Conservation (phyloP, 1,140 invertebrate genomes). For the Aethina tumida region DNA sequence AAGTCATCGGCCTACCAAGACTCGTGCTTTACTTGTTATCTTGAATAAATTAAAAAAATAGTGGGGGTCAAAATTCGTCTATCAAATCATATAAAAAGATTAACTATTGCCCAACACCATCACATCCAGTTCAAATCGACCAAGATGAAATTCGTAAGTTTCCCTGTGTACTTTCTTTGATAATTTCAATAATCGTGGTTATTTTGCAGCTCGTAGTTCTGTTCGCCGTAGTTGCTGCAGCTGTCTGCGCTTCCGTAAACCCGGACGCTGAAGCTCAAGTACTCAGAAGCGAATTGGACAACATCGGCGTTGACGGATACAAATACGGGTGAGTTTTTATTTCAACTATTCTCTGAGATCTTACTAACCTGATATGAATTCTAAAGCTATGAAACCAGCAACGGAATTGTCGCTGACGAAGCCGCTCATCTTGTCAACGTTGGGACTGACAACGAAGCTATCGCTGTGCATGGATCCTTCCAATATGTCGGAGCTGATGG, state of each 20-base stretch:
- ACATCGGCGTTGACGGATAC: conserved; percentile 37
- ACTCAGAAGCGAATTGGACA: conserved; percentile 43
- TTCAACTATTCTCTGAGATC: neutral
- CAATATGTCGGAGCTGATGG: conserved; percentile 57
- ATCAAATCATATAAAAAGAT: no score
- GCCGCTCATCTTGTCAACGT: conserved; percentile 46
- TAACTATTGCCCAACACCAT: no score
- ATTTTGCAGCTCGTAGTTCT: conserved; percentile 33
- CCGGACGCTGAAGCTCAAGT: conserved; percentile 40
- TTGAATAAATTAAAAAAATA: no score
- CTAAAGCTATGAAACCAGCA: conserved; percentile 54
- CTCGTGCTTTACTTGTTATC: no score
- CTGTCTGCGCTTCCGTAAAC: conserved; percentile 38
- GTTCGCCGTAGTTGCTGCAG: conserved; percentile 29
- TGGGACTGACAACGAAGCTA: conserved; percentile 44
- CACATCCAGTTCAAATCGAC: no score
- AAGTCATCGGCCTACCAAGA: no score
- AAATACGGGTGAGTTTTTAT: conserved; percentile 18
- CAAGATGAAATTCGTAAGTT: no score
- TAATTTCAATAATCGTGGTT: no score
- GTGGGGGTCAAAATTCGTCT: no score
- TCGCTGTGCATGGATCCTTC: conserved; percentile 52
- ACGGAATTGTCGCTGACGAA: conserved; percentile 55
- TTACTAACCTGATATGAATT: neutral
- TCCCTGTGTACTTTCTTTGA: no score